phyloP scores from a whole-genome alignment of 1,140 invertebrate species.

The Maconellicoccus hirsutus region DNA sequence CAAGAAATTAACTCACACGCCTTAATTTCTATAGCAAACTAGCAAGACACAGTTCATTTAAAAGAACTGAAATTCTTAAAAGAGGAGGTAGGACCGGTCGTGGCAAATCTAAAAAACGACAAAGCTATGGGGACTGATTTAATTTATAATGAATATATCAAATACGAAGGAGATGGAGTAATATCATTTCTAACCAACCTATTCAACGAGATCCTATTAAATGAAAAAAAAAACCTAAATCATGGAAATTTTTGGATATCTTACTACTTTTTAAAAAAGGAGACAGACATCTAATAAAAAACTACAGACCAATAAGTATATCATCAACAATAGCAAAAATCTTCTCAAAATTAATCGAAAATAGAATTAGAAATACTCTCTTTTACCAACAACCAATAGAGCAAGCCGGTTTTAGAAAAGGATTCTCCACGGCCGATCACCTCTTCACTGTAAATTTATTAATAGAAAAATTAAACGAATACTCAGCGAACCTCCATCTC shows the following conservation, averaged over 20 bases:
- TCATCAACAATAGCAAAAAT: conserved; percentile 30
- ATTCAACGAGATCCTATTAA: conserved; percentile 24
- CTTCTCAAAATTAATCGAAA: conserved; percentile 19
- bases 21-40: no score
- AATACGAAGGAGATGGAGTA: not conserved
- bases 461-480: not conserved
- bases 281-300: conserved; percentile 30
- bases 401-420: conserved; percentile 20
- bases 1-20: no score
- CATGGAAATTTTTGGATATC: conserved; percentile 31
- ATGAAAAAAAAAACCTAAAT: conserved; percentile 28
- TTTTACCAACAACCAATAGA: not conserved
- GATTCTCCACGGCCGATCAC: conserved; percentile 21
- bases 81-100: not conserved
- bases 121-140: no score
- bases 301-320: conserved; percentile 33
- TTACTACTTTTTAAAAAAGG: conserved; percentile 33
- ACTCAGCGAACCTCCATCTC: conserved; percentile 7
- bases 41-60: no score
- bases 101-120: not conserved
- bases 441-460: conserved; percentile 13
- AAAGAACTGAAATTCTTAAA: not conserved
- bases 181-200: conserved; percentile 7
- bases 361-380: conserved; percentile 16
- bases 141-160: conserved; percentile 15